Evolutionary conservation across 2,113 vertebrate species (phyloP).

Genomic region (Cavia aperea): DNA sequence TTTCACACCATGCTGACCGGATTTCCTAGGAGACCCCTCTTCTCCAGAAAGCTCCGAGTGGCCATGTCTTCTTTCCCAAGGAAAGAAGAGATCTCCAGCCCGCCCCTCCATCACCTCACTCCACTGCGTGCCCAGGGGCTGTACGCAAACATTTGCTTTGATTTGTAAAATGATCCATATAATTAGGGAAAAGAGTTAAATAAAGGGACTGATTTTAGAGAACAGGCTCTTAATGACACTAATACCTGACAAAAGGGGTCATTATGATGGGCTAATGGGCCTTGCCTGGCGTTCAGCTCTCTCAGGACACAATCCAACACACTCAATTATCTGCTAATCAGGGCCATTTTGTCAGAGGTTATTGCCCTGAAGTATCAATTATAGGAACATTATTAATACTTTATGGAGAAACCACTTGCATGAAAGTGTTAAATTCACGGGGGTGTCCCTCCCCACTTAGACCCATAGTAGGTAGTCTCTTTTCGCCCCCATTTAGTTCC

Average conservation of each 20-base stretch:
- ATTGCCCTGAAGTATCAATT: slow-evolving; percentile 82
- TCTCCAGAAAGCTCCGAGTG: neutral
- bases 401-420: slow-evolving; percentile 70
- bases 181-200: slow-evolving; percentile 69
- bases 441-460: neutral
- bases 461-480: neutral
- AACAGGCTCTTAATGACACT: slow-evolving; percentile 67
- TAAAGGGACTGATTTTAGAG: slow-evolving; percentile 70
- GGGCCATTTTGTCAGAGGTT: slow-evolving; percentile 81
- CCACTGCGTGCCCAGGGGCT: neutral
- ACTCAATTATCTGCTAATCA: slow-evolving; percentile 82
- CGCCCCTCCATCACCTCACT: slow-evolving; percentile 4
- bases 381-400: slow-evolving; percentile 78
- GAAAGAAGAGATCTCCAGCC: neutral
- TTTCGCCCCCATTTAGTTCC: neutral
- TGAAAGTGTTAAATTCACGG: slow-evolving; percentile 72
- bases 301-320: slow-evolving; percentile 72
- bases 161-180: slow-evolving; percentile 61
- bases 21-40: neutral
- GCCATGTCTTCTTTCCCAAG: neutral
- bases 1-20: neutral
- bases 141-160: slow-evolving; percentile 43
- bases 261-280: slow-evolving; percentile 77
- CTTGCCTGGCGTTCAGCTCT: slow-evolving; percentile 75
- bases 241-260: slow-evolving; percentile 76